Conservation (phyloP, 2,113 vertebrate genomes). For the Nannospalax galili region DNA sequence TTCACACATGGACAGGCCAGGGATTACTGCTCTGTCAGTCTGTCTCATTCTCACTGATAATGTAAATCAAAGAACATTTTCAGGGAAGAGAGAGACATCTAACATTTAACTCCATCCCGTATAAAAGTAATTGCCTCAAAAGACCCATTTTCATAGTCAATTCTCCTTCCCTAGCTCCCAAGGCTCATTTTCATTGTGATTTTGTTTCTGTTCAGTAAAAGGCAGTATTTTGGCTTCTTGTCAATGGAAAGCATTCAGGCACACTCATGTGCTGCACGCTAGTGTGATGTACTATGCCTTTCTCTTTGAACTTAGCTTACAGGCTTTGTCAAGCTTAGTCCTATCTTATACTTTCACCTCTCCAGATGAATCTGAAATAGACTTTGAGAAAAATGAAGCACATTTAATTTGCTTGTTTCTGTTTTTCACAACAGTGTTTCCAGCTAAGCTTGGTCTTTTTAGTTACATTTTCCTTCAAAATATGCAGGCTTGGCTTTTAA, state of each 20-base stretch:
- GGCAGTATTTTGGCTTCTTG: not conserved
- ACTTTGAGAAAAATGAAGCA: not conserved
- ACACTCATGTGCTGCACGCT: not conserved
- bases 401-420: conserved; percentile 46
- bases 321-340: not conserved
- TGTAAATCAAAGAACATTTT: not conserved
- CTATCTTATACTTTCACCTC: not conserved
- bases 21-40: not conserved
- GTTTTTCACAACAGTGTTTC: conserved; percentile 17
- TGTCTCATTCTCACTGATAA: not conserved
- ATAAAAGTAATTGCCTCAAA: not conserved
- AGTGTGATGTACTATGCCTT: not conserved
- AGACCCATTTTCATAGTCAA: not conserved
- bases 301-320: not conserved
- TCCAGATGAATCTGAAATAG: conserved; percentile 10
- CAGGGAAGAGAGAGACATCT: not conserved
- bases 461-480: conserved; percentile 42
- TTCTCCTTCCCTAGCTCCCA: not conserved
- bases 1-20: not conserved
- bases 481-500: conserved; percentile 44
- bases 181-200: not conserved
- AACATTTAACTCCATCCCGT: not conserved
- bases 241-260: not conserved
- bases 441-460: conserved; percentile 55
- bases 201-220: not conserved